Evolutionary conservation across 2,113 vertebrate species (phyloP), one percentile per base, ranked within the genome.

Genomic region (Xenopus borealis): DNA sequence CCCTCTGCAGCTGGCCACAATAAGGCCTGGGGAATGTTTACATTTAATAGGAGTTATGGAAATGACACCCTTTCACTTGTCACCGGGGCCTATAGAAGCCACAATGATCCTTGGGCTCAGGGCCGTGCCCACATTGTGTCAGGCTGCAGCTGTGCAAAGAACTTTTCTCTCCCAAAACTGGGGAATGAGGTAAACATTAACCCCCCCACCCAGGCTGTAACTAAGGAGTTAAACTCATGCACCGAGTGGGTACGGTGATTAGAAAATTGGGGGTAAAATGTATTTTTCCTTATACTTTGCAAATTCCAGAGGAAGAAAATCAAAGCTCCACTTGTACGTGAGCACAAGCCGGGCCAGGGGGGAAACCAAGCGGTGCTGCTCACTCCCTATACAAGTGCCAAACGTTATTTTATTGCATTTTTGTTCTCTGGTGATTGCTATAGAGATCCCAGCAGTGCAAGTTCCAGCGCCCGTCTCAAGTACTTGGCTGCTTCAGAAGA

Each of bases 401-500:
- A 71, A 82, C 77, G 52, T 71, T 72, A 75, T 83, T 86, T 79
- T 77, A 65, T 80, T 76, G 78, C 79, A 62, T 80, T 84, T 84
- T 81, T 82, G 80, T 83, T 82, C 82, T 59, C 59, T 58, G 79
- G 80, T 79, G 83, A 87, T 83, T 81, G 79, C 82, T 86, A 82
- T 81, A 86, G 85, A 85, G 85, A 86, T 85, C 80, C 82, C 79
- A 73, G 78, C 81, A 68, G 82, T 75, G 82, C 83, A 82, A 83
- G 81, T 69, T 82, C 81, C 84, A 83, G 82, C 78, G 64, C 81
- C 81, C 76, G 65, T 88, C 83, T 84, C 82, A 85, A 87, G 89
- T 62, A 78, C 89, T 86, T 79, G 82, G 84, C 84, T 83, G 88
- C 88, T 86, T 88, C 84, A 86, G 86, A 82, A 84, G 86, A 91